phyloP scores from a whole-genome alignment of 1,140 invertebrate species.

The Brachionus plicatilis region DNA sequence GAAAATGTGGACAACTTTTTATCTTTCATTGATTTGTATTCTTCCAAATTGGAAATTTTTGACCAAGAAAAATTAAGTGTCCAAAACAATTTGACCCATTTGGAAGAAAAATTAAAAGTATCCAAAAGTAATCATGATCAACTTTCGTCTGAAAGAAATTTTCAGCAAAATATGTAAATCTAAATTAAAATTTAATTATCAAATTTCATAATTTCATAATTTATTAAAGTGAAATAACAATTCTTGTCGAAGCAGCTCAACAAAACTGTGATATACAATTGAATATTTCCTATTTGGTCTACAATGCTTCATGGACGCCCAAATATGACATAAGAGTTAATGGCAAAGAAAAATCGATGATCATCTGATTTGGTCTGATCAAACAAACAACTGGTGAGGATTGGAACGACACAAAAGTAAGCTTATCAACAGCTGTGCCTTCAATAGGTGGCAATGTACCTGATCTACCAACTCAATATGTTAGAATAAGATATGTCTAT shows the following conservation, averaged over 20 bases:
- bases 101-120: not conserved
- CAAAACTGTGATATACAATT: conserved; percentile 44
- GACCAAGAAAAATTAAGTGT: not conserved
- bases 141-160: not conserved
- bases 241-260: conserved; percentile 45
- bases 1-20: conserved; percentile 36
- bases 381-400: conserved; percentile 57
- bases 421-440: conserved; percentile 55
- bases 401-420: conserved; percentile 54
- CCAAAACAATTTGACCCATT: not conserved
- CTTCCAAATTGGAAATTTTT: not conserved
- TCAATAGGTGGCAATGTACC: conserved; percentile 54
- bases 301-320: conserved; percentile 49
- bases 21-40: conserved; percentile 1
- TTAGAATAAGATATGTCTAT: conserved; percentile 43
- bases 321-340: conserved; percentile 54
- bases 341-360: conserved; percentile 46
- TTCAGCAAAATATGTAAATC: not conserved
- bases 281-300: conserved; percentile 52
- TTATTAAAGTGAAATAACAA: conserved; percentile 46
- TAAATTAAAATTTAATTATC: not conserved
- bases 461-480: conserved; percentile 46
- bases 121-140: not conserved
- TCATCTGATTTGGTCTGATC: conserved; percentile 56
- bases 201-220: not conserved